Conservation (phyloP, 2,797 vertebrate genomes). For the Nyctibius grandis region DNA sequence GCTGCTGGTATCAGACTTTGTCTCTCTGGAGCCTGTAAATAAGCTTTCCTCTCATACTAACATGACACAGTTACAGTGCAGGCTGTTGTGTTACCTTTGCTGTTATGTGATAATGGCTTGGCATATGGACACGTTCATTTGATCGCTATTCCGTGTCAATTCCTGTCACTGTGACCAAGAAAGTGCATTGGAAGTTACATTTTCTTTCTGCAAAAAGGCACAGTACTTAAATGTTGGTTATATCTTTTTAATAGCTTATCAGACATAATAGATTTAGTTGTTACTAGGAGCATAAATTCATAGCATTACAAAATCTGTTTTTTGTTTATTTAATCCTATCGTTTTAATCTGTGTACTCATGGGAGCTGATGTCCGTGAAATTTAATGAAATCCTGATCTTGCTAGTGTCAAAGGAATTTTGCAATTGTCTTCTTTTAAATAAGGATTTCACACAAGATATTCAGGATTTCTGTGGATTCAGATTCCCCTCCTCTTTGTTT, state of each 20-base stretch:
- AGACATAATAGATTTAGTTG: not conserved
- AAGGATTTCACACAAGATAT: not conserved
- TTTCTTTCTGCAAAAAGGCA: not conserved
- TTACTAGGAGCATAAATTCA: not conserved
- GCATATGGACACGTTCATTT: not conserved
- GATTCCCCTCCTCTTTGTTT: not conserved
- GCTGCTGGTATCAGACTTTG: not conserved
- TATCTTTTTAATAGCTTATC: not conserved
- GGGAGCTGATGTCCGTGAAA: not conserved
- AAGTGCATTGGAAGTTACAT: not conserved
- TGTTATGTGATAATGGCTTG: not conserved
- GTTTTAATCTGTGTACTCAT: not conserved
- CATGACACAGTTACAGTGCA: not conserved
- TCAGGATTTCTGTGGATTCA: not conserved
- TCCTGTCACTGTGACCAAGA: not conserved
- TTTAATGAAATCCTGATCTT: not conserved
- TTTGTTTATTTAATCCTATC: not conserved
- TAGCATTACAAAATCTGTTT: not conserved
- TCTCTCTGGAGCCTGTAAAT: constrained; percentile 13
- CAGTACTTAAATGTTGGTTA: not conserved
- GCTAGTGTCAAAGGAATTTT: not conserved
- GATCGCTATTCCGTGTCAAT: not conserved
- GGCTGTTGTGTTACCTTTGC: not conserved
- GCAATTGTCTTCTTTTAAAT: not conserved
- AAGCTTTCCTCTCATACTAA: not conserved